A percentile compares a stretch with the other conserved stretches of the same genome.
phyloP scores from a whole-genome alignment of 2,113 vertebrate species.

The Ramphastos sulfuratus region DNA sequence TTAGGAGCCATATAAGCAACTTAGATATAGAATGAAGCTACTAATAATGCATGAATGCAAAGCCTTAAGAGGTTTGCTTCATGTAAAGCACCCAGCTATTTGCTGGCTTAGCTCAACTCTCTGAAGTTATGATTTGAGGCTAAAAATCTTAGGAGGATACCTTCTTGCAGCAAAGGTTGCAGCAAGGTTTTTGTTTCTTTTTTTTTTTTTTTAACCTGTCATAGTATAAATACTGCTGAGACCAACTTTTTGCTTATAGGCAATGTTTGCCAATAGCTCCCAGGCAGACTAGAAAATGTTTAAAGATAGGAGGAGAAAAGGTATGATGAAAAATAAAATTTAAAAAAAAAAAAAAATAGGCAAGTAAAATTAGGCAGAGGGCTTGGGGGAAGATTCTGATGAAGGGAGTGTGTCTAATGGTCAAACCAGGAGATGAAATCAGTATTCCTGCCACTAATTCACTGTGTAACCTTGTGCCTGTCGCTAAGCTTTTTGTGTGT shows the following conservation, averaged over 20 bases:
- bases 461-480: constrained; percentile 46
- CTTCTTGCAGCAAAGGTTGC: not conserved
- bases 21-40: constrained; percentile 55
- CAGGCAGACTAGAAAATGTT: not conserved
- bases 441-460: constrained; percentile 51
- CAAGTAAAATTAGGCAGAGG: constrained; percentile 8
- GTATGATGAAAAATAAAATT: not conserved
- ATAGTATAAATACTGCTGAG: constrained; percentile 58
- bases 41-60: constrained; percentile 72
- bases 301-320: not conserved
- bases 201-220: not conserved
- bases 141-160: constrained; percentile 40
- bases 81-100: constrained; percentile 47
- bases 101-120: constrained; percentile 21
- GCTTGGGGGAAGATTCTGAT: constrained; percentile 17
- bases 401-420: constrained; percentile 32
- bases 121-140: constrained; percentile 44
- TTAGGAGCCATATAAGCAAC: constrained; percentile 54
- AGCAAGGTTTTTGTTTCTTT: not conserved
- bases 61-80: constrained; percentile 58
- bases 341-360: not conserved
- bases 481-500: not conserved
- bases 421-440: constrained; percentile 37
- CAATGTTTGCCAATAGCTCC: not conserved
- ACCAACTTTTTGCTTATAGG: constrained; percentile 15